Conservation (phyloP, 2,888 invertebrate species). For the Caenorhabditis sp. region DNA sequence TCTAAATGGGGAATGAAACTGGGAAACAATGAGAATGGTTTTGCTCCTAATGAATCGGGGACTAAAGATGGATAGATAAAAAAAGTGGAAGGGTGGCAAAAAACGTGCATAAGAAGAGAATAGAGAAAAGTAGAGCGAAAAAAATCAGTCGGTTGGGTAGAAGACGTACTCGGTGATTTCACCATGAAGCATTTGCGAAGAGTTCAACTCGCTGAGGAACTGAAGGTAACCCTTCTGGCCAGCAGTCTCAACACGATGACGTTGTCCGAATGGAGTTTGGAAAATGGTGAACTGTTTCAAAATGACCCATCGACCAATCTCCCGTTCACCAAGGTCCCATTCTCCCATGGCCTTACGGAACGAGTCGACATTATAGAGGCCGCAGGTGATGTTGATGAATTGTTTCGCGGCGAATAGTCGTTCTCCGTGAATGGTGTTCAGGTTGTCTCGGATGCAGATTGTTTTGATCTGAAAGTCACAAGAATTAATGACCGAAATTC, state of each 20-base stretch:
- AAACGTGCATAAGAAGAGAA: constrained; percentile 8
- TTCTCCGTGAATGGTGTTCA: constrained; percentile 10
- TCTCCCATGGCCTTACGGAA: constrained; percentile 10
- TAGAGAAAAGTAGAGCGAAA: not conserved
- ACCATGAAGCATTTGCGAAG: constrained; percentile 18
- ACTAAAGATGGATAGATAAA: not conserved
- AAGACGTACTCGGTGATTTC: constrained; percentile 47
- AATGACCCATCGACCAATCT: constrained; percentile 38
- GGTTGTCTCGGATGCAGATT: constrained; percentile 25
- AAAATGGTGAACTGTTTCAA: constrained; percentile 51
- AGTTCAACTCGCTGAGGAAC: constrained; percentile 31
- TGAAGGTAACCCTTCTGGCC: constrained; percentile 15
- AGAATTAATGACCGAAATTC: no score
- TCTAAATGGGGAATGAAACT: no score
- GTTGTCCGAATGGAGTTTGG: constrained; percentile 47
- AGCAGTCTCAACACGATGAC: constrained; percentile 3
- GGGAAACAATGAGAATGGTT: no score
- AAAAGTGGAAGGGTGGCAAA: not conserved
- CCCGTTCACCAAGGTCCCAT: constrained; percentile 38
- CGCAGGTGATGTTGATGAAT: constrained; percentile 40
- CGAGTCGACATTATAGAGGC: constrained; percentile 28
- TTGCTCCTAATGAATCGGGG: not conserved
- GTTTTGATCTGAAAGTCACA: constrained; percentile 45
- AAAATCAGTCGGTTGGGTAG: constrained; percentile 4
- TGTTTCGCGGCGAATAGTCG: constrained; percentile 26